Evolutionary conservation across 2,797 vertebrate genomes (phyloP), one percentile per base, ranked within the genome.

Genomic region (Fistularia commersonii): DNA sequence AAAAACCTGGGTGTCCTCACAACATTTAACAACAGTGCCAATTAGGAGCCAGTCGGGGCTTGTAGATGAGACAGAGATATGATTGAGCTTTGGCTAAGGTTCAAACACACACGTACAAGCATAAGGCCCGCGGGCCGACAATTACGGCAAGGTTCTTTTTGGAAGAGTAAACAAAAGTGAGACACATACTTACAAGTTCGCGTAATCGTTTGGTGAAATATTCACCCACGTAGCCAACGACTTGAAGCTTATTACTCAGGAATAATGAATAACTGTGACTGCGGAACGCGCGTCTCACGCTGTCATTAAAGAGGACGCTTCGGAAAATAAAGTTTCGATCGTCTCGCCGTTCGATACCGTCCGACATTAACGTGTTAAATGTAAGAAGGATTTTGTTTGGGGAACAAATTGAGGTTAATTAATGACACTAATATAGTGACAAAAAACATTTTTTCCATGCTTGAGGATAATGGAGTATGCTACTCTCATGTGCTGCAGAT

Each of bases 391-490:
- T 74, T 71, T 87, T 85, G 77, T 61, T 76, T 74, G 48, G 60
- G 54, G 72, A 50, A 69, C 47, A 77, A 80, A 86, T 84, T 66
- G 76, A 80, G 69, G 59, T 56, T 59, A 79, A 88, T 88, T 87
- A 85, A 84, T 65, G 72, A 40, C 6, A 45, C 48, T 67, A 69
- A 86, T 94, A 93, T 92, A 90, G 86, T 84, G 54, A 83, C 88
- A 88, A 85, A 90, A 90, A 87, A 79, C 78, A 5, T 82, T 86
- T 89, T 89, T 88, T 88, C 90, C 90, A 11, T 12, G 33, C 90
- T 92, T 69, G 84, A 92, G 89, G 86, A 89, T 93, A 91, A 93
- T 93, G 91, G 90, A 91, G 89, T 92, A 89, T 90, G 89, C 88
- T 91, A 92, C 74, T 90, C 89, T 93, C 90, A 90, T 88, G 86